Percentiles rank a stretch among this genome's conserved stretches.
phyloP scores from a whole-genome alignment of 92 coral and sea anemone species.

The Palythoa grandiflora region DNA sequence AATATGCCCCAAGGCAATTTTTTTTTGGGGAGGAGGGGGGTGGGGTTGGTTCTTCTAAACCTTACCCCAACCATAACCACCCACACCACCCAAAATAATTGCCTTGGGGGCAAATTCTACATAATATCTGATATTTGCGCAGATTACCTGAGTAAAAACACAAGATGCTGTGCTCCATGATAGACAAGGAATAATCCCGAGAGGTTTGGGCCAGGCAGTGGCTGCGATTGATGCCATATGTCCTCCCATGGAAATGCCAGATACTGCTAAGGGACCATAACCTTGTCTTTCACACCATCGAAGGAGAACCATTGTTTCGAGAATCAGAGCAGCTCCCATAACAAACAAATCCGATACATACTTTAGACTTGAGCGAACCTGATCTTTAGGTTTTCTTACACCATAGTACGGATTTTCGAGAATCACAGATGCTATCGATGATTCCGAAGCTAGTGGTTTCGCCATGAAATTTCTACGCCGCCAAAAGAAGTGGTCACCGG shows the following conservation, averaged over 20 bases:
- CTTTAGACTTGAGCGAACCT: conserved; percentile 86
- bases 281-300: conserved; percentile 93
- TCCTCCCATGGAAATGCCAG: conserved; percentile 98
- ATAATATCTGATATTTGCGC: not conserved
- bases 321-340: conserved; percentile 94
- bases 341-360: conserved; percentile 89
- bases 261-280: conserved; percentile 88
- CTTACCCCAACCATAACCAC: too few species aligned
- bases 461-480: conserved; percentile 95
- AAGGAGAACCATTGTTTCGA: conserved; percentile 85
- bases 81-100: too few species aligned
- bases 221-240: conserved; percentile 99
- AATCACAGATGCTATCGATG: conserved; percentile 85
- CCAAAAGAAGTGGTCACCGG: conserved; percentile 98
- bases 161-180: conserved; percentile 98
- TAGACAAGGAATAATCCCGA: conserved; percentile 91
- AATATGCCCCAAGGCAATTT: too few species aligned
- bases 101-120: too few species aligned
- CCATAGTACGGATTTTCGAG: conserved; percentile 96
- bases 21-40: too few species aligned
- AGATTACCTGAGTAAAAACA: conserved; percentile 89
- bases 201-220: conserved; percentile 95
- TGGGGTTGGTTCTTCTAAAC: too few species aligned
- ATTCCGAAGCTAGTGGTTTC: conserved; percentile 85
- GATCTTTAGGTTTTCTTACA: conserved; percentile 88